Percentiles rank a stretch among this genome's conserved stretches.
Evolutionary conservation across 2,888 invertebrate genomes (phyloP).

Genomic region (Fragum whitleyi): DNA sequence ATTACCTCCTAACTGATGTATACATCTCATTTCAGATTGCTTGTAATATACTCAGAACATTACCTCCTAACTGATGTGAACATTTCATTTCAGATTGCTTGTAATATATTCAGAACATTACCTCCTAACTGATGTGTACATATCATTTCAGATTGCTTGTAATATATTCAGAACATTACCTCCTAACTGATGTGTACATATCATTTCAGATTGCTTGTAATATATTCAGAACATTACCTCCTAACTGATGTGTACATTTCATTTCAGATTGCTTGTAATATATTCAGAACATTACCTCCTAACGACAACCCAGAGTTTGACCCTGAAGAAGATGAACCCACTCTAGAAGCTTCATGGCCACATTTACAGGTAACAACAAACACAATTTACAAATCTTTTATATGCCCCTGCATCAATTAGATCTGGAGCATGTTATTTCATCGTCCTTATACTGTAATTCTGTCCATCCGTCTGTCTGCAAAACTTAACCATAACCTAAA

Average conservation of each 20-base stretch:
- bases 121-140: too few relatives aligned
- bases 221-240: conserved; percentile 98
- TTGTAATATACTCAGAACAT: too few relatives aligned
- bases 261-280: conserved; percentile 88
- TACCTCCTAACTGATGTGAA: too few relatives aligned
- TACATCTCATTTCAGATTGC: too few relatives aligned
- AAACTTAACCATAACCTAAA: too few relatives aligned
- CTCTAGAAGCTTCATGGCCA: conserved; percentile 97
- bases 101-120: too few relatives aligned
- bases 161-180: conserved; percentile 99
- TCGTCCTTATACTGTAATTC: too few relatives aligned
- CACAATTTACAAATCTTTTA: neutral
- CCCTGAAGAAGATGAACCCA: conserved; percentile 99
- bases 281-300: conserved; percentile 99
- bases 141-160: conserved; percentile 84
- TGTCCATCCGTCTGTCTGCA: too few relatives aligned
- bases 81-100: too few relatives aligned
- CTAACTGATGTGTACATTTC: conserved; percentile 83
- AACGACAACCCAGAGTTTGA: conserved; percentile 97
- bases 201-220: conserved; percentile 88
- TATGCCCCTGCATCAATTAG: too few relatives aligned
- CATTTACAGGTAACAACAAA: conserved; percentile 90
- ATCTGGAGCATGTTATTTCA: neutral
- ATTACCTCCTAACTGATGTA: too few relatives aligned
- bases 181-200: too few relatives aligned